Base-by-base conservation (phyloP, 2,113 vertebrate species). In the Synchiropus splendidus region DNA sequence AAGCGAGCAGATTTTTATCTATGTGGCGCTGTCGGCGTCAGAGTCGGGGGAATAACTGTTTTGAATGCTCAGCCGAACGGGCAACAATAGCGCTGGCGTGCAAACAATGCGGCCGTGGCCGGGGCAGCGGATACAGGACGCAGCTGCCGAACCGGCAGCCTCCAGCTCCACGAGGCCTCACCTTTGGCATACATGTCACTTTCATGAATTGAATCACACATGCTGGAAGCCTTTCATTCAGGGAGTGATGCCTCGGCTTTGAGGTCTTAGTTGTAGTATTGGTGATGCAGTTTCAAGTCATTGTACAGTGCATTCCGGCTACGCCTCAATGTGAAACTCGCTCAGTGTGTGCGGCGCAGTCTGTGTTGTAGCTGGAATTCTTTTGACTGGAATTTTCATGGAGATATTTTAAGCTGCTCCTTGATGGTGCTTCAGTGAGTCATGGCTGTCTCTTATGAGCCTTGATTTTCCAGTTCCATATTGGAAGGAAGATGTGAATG, bases 1-100 rank as follows among this genome's bases (percentile, higher is more conserved):
- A 79, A 80, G 78, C 80, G 73, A 63, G 80, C 83, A 89, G 87
- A 89, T 88, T 89, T 88, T 87, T 88, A 88, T 88, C 83, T 80
- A 49, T 53, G 72, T 59, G 60, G 58, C 58, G 51, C 61, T 63
- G 37, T 42, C 70, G 67, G 77, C 53, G 70, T 64, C 67, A 80
- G 72, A 81, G 78, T 65, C 49, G 67, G 42, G 83, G 78, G 71
- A 80, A 86, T 85, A 82, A 80, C 78, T 49, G 79, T 79, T 80
- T 76, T 85, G 82, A 83, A 73, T 80, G 81, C 77, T 86, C 83
- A 85, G 85, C 81, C 77, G 68, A 75, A 84, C 73, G 63, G 42
- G 58, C 60, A 64, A 85, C 84, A 80, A 85, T 78, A 66, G 79
- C 66, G 31, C 42, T 64, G 73, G 69, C 66, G 77, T 73, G 67